Base-by-base conservation (phyloP, 2,888 invertebrate species). In the Julus scanicus region DNA sequence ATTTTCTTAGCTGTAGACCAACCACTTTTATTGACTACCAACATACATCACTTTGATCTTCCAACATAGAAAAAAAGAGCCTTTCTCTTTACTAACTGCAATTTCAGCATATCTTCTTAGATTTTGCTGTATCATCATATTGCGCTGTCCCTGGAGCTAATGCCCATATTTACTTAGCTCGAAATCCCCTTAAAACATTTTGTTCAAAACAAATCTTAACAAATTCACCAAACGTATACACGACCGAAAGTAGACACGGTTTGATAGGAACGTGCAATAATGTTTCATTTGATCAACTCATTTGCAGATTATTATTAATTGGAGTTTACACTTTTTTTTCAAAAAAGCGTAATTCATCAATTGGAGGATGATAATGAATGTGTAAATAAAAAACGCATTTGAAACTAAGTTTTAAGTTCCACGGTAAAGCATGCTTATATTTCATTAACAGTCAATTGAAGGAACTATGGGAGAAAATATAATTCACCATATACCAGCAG, bases 1-100 rank as follows among this genome's bases (percentile, higher is more conserved):
- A 80, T 80, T 80, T 80, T 80, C 80, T 80, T 15, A 80, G 80
- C 80, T 80, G 80, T 80, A 80, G 80, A 80, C 80, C 80, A 80
- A 80, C 80, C 80, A 20, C 80, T 80, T 80, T 80, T 80, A 80
- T 80, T 80, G 80, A 80, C 80, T 80, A 20, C 80, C 37, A 20
- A 80, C 80, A 80, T 80, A 80, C 37, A 80, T 80, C 80, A 80
- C 80, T 80, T 80, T 80, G 80, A 80, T 80, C 80, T 80, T 80
- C 37, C 29, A 80, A 80, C 29, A 29, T 1, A 80, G 37, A 80
- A 44, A 44, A 44, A 80, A 5, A 71, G 71, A 80, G 80, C 37
- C 37, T 80, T 80, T 80, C 80, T 80, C 80, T 80, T 80, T 80
- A 80, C 80, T 80, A 80, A 80, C 37, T 80, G 80, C 80, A 80